Evolutionary conservation across 2,888 invertebrate species (phyloP).

Genomic region (Barypeithes pellucidus): DNA sequence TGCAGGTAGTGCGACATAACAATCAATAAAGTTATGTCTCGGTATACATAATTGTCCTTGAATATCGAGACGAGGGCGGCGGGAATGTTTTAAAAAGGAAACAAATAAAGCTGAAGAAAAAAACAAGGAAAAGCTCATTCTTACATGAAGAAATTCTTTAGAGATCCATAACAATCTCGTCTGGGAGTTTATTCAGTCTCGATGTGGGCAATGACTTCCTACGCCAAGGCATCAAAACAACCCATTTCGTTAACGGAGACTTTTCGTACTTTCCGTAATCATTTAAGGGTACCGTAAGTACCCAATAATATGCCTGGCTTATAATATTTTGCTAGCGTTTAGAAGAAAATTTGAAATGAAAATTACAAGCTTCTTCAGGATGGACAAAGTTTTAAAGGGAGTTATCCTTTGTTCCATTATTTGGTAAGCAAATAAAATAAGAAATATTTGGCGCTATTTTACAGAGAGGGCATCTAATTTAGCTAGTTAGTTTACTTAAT

Average conservation of each 20-base stretch:
- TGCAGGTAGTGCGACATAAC: background rate
- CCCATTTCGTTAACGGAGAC: conserved; percentile 45
- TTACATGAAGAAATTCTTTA: conserved; percentile 40
- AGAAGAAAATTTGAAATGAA: too few relatives aligned
- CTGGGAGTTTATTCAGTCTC: conserved; percentile 46
- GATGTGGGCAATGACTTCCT: conserved; percentile 54
- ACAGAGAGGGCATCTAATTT: too few relatives aligned
- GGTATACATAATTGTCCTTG: background rate
- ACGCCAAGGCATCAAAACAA: conserved; percentile 51
- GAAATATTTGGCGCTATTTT: too few relatives aligned
- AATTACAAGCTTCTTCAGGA: too few relatives aligned
- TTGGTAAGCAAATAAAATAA: too few relatives aligned
- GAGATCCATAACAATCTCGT: conserved; percentile 49
- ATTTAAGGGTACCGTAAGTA: conserved; percentile 17
- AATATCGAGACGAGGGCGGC: background rate
- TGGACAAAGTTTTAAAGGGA: too few relatives aligned
- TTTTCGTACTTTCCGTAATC: conserved; percentile 42
- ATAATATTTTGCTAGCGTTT: background rate
- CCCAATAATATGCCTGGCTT: background rate
- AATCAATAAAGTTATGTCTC: background rate
- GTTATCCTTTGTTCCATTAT: too few relatives aligned
- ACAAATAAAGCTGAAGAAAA: conserved; percentile 22
- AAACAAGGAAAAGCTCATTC: conserved; percentile 29
- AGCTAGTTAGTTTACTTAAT: too few relatives aligned
- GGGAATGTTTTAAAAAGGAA: conserved; percentile 30